Evolutionary conservation across 1,140 invertebrate genomes (phyloP).

Genomic region (Diabrotica virgifera): DNA sequence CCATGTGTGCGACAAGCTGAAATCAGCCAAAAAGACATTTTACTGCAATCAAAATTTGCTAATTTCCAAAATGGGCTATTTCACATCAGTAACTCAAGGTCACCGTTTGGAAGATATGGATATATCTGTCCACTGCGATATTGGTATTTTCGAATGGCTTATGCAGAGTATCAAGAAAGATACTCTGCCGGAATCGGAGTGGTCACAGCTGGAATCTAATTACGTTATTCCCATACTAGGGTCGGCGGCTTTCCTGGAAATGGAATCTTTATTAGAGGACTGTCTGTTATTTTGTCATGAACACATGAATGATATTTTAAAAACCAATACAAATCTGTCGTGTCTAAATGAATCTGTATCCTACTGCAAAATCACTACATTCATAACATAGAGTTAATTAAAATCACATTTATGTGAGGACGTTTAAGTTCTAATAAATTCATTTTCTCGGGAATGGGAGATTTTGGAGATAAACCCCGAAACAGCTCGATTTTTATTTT

Average conservation of each 20-base stretch:
- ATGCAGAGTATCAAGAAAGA: conserved; percentile 89
- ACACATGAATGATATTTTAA: conserved; percentile 76
- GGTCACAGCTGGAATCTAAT: conserved; percentile 72
- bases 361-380: no score
- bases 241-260: conserved; percentile 91
- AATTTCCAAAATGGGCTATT: conserved; percentile 91
- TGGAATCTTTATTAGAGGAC: conserved; percentile 81
- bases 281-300: conserved; percentile 78
- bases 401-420: no score
- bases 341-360: conserved; percentile 79
- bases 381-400: no score
- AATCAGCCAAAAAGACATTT: conserved; percentile 84
- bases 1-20: conserved; percentile 84
- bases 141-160: conserved; percentile 93
- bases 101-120: conserved; percentile 91
- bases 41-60: conserved; percentile 80
- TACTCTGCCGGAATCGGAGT: conserved; percentile 60
- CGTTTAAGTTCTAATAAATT: no score
- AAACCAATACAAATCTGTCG: conserved; percentile 72
- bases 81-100: conserved; percentile 81
- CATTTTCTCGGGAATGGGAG: no score
- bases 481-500: no score
- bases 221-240: conserved; percentile 90
- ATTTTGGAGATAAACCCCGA: no score
- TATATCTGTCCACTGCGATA: conserved; percentile 93